Base-by-base conservation (phyloP, 2,888 invertebrate species). In the Rhingia campestris region DNA sequence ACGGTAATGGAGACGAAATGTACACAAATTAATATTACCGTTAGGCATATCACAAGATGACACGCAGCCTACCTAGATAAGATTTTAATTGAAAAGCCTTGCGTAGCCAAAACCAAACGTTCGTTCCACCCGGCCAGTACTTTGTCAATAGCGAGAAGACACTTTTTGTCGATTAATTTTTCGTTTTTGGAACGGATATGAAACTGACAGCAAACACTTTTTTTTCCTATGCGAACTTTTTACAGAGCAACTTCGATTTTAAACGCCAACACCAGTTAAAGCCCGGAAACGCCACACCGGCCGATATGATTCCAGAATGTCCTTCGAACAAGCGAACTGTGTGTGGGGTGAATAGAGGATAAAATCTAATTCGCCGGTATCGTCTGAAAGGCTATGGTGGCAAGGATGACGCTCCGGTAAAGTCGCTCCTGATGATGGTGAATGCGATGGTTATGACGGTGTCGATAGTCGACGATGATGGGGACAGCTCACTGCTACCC, bases 61-160 rank as follows among this genome's bases (percentile, higher is more conserved):
- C 59, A 67, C 67, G 67, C 75, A 67, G 39, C 53, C 37, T 39
- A 45, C 7, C 14, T 6, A 59, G 76, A 76, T 76, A 76, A 61
- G 76, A 33, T 45, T 69, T 47, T 54, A 69, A 76, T 76, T 69
- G 76, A 69, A 76, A 69, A 61, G 39, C 61, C 37, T 54, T 69
- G 61, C 54, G 59, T 39, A 47, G 33, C 53, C 53, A 14, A 35
- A 14, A 33, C 22, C 45, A 12, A n/a, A 61, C 35, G 14, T 12
- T 6, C 14, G 32, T 45, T 39, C 32, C 30, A 56, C 32, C n/a
- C 12, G 4, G 6, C 7, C 14, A 9, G 39, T n/a, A 41, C 45
- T 12, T 41, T 39, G 12, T 9, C 37, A 30, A 22, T 1, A 41
- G 10, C 10, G 6, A n/a, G 49, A 58, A 37, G 12, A n/a, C 45